phyloP scores from a whole-genome alignment of 2,113 vertebrate species.

The Cyprinus carpio region DNA sequence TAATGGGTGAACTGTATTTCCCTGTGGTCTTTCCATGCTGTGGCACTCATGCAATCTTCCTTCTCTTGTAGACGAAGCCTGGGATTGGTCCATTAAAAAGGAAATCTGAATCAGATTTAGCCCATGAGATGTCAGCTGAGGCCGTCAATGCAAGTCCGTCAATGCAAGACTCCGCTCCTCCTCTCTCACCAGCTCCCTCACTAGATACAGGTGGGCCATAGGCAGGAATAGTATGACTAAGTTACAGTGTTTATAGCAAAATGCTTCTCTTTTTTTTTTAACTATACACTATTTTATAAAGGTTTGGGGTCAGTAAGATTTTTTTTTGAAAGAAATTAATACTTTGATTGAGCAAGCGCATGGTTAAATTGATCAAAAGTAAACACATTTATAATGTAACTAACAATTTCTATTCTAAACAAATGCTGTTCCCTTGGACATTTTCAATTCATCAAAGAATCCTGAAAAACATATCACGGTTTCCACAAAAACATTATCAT shows the following conservation, averaged over 20 bases:
- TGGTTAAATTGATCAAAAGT: background rate
- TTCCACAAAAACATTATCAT: background rate
- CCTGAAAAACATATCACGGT: background rate
- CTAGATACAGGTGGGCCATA: slow-evolving; percentile 66
- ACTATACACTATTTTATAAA: no score
- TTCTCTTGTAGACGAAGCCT: slow-evolving; percentile 66
- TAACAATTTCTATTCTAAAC: background rate
- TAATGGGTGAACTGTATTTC: background rate
- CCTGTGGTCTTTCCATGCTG: background rate
- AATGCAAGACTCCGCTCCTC: slow-evolving; percentile 78
- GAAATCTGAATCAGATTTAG: slow-evolving; percentile 75
- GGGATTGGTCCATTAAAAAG: slow-evolving; percentile 73
- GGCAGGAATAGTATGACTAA: background rate
- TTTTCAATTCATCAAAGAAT: background rate
- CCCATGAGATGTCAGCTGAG: slow-evolving; percentile 65
- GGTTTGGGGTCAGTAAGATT: no score
- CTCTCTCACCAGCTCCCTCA: slow-evolving; percentile 72
- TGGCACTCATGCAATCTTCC: background rate
- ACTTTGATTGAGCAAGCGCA: background rate
- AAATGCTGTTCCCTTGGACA: background rate
- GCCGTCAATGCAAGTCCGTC: slow-evolving; percentile 59
- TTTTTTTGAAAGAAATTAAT: no score
- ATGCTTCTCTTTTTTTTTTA: background rate
- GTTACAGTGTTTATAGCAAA: background rate
- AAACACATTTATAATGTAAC: background rate